Percentiles rank a stretch among this genome's conserved stretches.
Evolutionary conservation across 1,140 invertebrate species (phyloP).

Genomic region (Eumaeus atala): DNA sequence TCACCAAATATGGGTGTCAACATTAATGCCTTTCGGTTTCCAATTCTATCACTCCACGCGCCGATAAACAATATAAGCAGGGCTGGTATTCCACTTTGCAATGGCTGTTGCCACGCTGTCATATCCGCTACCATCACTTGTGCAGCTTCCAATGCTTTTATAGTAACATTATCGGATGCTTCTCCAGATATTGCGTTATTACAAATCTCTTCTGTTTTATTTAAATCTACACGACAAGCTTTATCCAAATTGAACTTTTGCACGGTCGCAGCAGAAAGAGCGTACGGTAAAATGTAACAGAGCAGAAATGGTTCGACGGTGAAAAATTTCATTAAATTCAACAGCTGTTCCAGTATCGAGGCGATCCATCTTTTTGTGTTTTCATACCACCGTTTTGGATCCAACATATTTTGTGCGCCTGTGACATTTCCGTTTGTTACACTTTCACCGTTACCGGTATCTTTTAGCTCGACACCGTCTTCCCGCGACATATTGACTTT

Average conservation of each 20-base stretch:
- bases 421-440: conserved; percentile 17
- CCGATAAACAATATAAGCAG: conserved; percentile 77
- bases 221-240: conserved; percentile 75
- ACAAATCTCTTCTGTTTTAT: conserved; percentile 72
- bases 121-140: conserved; percentile 73
- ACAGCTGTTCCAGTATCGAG: too few species aligned
- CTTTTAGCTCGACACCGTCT: conserved; percentile 16
- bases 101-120: conserved; percentile 70
- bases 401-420: background rate
- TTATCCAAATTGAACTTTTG: conserved; percentile 77
- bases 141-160: conserved; percentile 48
- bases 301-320: conserved; percentile 76
- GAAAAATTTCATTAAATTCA: conserved; percentile 39
- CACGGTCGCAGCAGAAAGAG: conserved; percentile 68
- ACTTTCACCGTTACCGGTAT: conserved; percentile 12
- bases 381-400: conserved; percentile 16
- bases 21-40: conserved; percentile 76
- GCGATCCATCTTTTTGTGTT: conserved; percentile 20
- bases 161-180: conserved; percentile 34
- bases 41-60: conserved; percentile 77
- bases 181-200: conserved; percentile 54
- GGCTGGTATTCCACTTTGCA: conserved; percentile 75
- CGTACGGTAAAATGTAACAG: conserved; percentile 72
- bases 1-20: conserved; percentile 75
- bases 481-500: conserved; percentile 11